Conservation (phyloP, 2,797 vertebrate genomes). For the Sphaeramia orbicularis region DNA sequence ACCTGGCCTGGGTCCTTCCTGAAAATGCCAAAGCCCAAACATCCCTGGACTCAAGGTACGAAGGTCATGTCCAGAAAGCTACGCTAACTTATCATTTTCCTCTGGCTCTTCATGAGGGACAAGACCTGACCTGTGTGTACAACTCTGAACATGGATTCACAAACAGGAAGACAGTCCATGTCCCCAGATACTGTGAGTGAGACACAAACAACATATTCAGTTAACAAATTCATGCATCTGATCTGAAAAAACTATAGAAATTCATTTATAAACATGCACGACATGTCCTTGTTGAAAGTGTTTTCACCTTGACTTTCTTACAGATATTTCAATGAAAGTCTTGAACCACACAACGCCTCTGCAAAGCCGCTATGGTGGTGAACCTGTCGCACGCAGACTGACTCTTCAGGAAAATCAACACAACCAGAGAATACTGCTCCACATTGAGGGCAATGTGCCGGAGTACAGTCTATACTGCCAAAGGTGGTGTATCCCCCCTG, state of each 20-base stretch:
- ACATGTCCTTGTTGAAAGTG: background rate
- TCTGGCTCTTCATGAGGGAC: constrained; percentile 74
- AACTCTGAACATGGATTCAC: constrained; percentile 41
- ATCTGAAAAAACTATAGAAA: background rate
- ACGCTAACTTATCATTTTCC: constrained; percentile 74
- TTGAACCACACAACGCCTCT: constrained; percentile 75
- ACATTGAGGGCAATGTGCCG: constrained; percentile 74
- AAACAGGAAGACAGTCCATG: constrained; percentile 56
- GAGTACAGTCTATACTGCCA: constrained; percentile 70
- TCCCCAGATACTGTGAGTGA: constrained; percentile 82
- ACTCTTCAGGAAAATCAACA: constrained; percentile 61
- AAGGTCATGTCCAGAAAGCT: constrained; percentile 48
- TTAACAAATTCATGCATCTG: background rate
- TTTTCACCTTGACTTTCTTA: constrained; percentile 11
- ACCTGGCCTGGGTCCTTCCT: constrained; percentile 79
- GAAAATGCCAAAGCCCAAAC: constrained; percentile 51
- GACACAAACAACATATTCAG: background rate
- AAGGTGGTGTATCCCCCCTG: constrained; percentile 68
- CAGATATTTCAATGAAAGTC: constrained; percentile 81
- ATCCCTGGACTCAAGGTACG: constrained; percentile 25
- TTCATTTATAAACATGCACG: background rate
- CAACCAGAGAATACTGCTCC: constrained; percentile 77
- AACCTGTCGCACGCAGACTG: constrained; percentile 48
- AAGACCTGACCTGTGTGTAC: constrained; percentile 76
- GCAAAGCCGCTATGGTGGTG: constrained; percentile 30